A percentile compares a stretch with the other conserved stretches of the same genome.
Evolutionary conservation across 2,888 invertebrate genomes (phyloP).

Genomic region (Piscicola geometra): DNA sequence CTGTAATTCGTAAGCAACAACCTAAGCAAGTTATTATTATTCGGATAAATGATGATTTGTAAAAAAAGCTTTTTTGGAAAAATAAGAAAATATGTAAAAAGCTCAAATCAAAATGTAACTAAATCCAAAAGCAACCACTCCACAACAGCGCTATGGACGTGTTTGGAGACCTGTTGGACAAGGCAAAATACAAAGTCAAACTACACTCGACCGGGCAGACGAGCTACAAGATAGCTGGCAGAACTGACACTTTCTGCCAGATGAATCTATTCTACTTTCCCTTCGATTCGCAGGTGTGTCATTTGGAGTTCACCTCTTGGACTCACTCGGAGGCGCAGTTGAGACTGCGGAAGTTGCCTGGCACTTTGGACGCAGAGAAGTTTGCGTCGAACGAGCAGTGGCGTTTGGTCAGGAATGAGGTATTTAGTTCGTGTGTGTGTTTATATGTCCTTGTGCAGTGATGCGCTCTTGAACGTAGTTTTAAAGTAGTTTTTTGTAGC

Average conservation of each 20-base stretch:
- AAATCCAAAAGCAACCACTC: background rate
- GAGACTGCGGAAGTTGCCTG: background rate
- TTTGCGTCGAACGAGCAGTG: background rate
- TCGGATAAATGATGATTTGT: too few species aligned
- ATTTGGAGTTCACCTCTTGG: background rate
- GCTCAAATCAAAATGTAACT: background rate
- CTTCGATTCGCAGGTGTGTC: background rate
- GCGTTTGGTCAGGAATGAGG: background rate
- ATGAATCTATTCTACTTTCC: slow-evolving; percentile 7
- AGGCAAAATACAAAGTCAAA: background rate
- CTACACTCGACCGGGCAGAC: background rate
- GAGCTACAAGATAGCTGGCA: slow-evolving; percentile 1
- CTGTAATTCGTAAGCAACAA: too few species aligned
- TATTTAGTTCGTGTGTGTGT: background rate
- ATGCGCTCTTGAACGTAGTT: too few species aligned
- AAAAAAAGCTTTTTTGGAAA: too few species aligned
- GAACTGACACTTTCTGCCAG: background rate
- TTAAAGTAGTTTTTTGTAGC: too few species aligned
- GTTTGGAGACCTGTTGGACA: slow-evolving; percentile 14
- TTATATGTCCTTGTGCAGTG: too few species aligned
- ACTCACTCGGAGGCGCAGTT: background rate
- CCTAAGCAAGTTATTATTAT: too few species aligned
- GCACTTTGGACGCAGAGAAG: background rate
- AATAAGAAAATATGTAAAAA: too few species aligned
- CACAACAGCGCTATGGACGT: background rate